Evolutionary conservation across 1,140 invertebrate species (phyloP), one percentile per base, ranked within the genome.

Genomic region (Brachionus sp.): DNA sequence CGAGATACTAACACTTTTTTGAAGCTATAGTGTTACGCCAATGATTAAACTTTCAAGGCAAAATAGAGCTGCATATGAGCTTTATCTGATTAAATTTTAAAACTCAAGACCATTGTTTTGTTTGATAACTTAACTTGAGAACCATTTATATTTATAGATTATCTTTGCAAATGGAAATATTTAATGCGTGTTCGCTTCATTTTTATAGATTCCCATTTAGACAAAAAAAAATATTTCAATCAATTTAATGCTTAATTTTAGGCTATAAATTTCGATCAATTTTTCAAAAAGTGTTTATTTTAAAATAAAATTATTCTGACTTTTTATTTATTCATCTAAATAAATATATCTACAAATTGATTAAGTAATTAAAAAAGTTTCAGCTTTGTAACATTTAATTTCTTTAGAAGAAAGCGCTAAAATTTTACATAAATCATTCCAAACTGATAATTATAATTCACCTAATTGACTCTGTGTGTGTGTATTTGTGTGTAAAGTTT

Each of bases 81-180:
- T 57, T 57, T 57, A 57, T 57, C 50, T 57, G 50, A 57, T 57
- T 19, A 19, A 13, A 42, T 10, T 5, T 4, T 23, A 29, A 57
- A 57, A 6, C 9, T 57, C 50, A 57, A 23, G 50, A 57, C 50
- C 16, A 57, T 57, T 57, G 50, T 57, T 57, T 23, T 19, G 16
- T 53, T 53, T 53, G 50, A 53, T 53, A 53, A 16, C 19, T 57
- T 57, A 7, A 5, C 50, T 57, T 57, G 16, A 57, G 50, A 57
- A 57, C 50, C 50, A 57, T 50, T 50, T 50, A n/a, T 57, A 57
- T 50, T 50, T 50, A n/a, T 57, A 57, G 50, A 57, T 57, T 57
- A 57, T 57, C 50, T 57, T 19, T 23, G 50, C 50, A 57, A 57
- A 57, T 57, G 50, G 50, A n/a, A 57, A 57, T 57, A 57, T 16